Conservation (phyloP, 1,140 invertebrate genomes). For the Sinella curviseta region DNA sequence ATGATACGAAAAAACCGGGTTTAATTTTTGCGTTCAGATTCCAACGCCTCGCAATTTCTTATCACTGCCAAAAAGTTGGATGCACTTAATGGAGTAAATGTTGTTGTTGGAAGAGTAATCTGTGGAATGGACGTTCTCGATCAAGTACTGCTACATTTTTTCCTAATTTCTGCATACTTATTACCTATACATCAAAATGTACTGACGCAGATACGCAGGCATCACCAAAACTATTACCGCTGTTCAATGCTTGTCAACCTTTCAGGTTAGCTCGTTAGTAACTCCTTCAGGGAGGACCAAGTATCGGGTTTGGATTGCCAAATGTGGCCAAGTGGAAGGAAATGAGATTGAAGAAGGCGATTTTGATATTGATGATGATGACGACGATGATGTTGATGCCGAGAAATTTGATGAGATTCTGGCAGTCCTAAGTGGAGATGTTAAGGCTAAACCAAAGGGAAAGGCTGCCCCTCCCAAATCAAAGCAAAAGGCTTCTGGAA, state of each 20-base stretch:
- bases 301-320: slow-evolving; percentile 34
- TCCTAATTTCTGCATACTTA: background rate
- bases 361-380: slow-evolving; percentile 14
- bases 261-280: slow-evolving; percentile 15
- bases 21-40: background rate
- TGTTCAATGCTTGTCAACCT: too few relatives aligned
- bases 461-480: too few relatives aligned
- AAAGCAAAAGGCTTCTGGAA: too few relatives aligned
- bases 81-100: slow-evolving; percentile 44
- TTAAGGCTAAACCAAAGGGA: too few relatives aligned
- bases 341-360: too few relatives aligned
- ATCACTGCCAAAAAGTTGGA: slow-evolving; percentile 38
- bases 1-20: background rate
- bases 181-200: background rate
- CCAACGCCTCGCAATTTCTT: slow-evolving; percentile 44
- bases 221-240: too few relatives aligned
- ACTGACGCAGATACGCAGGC: too few relatives aligned
- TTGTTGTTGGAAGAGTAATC: slow-evolving; percentile 41
- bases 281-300: slow-evolving; percentile 15
- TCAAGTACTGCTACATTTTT: slow-evolving; percentile 33
- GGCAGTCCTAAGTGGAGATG: background rate
- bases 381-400: background rate
- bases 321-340: slow-evolving; percentile 35
- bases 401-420: slow-evolving; percentile 25
- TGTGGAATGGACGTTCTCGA: slow-evolving; percentile 36